These are phyloP conservation scores for Pterocles burchelli DNA, from an alignment of 2,113 vertebrate genomes.

Conservation along the genomic window DNA sequence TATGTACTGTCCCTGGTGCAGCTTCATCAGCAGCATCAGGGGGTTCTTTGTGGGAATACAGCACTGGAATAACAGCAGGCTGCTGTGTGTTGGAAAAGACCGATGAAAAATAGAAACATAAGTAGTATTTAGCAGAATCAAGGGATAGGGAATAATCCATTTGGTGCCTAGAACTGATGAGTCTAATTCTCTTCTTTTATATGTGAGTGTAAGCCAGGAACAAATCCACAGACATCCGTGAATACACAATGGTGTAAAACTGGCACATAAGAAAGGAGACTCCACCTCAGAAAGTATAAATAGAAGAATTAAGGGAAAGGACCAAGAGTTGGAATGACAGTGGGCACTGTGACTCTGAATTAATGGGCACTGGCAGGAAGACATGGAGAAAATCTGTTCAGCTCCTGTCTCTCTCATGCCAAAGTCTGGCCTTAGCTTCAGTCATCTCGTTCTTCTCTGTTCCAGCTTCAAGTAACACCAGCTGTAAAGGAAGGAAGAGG, in stretches of 20 bases:
- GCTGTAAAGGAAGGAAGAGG: slow-evolving; percentile 26
- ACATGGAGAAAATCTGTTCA: slow-evolving; percentile 31
- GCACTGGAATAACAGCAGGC: neutral
- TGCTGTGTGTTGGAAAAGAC: neutral
- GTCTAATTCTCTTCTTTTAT: neutral
- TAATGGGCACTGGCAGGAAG: slow-evolving; percentile 22
- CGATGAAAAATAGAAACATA: neutral
- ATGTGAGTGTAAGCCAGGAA: neutral
- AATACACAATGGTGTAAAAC: neutral
- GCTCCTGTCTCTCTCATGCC: neutral
- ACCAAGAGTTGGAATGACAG: neutral
- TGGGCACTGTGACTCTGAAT: neutral
- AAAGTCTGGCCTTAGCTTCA: neutral
- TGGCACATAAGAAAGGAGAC: neutral
- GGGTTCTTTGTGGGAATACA: neutral
- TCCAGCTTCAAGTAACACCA: neutral
- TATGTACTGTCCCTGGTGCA: neutral
- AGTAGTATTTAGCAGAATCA: neutral
- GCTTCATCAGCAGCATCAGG: neutral
- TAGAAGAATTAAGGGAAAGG: neutral
- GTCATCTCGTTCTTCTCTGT: neutral
- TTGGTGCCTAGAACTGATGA: neutral
- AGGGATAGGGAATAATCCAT: neutral
- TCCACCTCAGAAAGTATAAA: slow-evolving; percentile 1
- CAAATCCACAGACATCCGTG: neutral